phyloP scores from a whole-genome alignment of 2,797 vertebrate species.

The Lepidocolaptes lacrymiger region DNA sequence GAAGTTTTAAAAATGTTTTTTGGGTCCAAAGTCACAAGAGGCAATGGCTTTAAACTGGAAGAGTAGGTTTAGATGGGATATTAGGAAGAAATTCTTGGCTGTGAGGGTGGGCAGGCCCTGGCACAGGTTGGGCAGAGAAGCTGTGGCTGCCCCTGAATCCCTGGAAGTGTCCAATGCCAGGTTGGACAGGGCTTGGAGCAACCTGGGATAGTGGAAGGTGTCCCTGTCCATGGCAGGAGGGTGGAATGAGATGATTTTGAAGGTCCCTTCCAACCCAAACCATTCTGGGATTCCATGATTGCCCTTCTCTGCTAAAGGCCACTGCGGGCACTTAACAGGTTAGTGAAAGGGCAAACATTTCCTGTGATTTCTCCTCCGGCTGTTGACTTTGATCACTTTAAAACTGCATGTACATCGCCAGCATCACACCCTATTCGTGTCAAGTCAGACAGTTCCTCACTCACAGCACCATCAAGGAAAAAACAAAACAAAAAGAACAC shows the following conservation, averaged over 20 bases:
- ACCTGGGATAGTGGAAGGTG: accelerated
- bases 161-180: not conserved
- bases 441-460: not conserved
- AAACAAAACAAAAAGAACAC: not conserved
- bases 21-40: not conserved
- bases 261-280: not conserved
- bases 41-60: not conserved
- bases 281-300: not conserved
- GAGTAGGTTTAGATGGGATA: not conserved
- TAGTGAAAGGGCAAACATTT: not conserved
- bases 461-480: not conserved
- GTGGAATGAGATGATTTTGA: accelerated
- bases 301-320: not conserved
- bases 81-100: not conserved
- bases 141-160: not conserved
- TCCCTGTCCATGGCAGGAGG: not conserved
- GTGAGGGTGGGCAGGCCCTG: accelerated
- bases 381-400: not conserved
- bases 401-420: not conserved
- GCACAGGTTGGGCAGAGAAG: not conserved
- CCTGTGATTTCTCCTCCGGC: not conserved
- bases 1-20: not conserved
- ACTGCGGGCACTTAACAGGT: not conserved
- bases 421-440: accelerated
- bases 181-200: accelerated